Conservation (phyloP, 2,113 vertebrate genomes). For the Mixornis gularis region DNA sequence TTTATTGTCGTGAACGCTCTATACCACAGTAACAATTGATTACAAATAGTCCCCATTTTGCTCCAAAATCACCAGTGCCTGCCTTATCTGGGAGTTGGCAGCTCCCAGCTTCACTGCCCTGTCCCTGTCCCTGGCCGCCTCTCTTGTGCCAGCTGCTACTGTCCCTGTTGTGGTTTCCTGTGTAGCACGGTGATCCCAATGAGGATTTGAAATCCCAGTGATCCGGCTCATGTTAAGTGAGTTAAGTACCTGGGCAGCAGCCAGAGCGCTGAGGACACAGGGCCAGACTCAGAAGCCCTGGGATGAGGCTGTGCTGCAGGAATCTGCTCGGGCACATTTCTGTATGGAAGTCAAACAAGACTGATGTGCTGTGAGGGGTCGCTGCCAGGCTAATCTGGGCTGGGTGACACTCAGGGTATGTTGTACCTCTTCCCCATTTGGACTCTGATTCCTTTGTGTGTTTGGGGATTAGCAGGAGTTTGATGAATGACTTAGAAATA, state of each 20-base stretch:
- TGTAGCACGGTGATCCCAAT: not conserved
- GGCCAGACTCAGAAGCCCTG: accelerated
- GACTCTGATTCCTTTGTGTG: not conserved
- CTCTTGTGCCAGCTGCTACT: accelerated
- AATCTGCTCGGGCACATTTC: not conserved
- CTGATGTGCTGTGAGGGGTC: not conserved
- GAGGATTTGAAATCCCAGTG: not conserved
- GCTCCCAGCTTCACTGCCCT: not conserved
- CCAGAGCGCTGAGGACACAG: not conserved
- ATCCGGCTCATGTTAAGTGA: not conserved
- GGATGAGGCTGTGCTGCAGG: not conserved
- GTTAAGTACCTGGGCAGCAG: not conserved
- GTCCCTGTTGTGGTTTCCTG: not conserved
- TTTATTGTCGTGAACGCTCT: not conserved
- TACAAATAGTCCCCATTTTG: not conserved
- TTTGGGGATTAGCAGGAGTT: constrained; percentile 2
- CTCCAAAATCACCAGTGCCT: not conserved
- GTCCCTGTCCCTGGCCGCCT: accelerated
- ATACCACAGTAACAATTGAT: not conserved
- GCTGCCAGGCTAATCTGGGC: not conserved
- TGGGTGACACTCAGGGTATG: not conserved
- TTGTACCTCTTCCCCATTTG: not conserved
- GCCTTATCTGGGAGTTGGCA: accelerated
- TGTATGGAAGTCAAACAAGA: not conserved
- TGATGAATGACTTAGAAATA: not conserved